Base-by-base conservation (phyloP, 37 sponge, comb jelly and placozoan genomes). In the Theonella swinhoei region DNA sequence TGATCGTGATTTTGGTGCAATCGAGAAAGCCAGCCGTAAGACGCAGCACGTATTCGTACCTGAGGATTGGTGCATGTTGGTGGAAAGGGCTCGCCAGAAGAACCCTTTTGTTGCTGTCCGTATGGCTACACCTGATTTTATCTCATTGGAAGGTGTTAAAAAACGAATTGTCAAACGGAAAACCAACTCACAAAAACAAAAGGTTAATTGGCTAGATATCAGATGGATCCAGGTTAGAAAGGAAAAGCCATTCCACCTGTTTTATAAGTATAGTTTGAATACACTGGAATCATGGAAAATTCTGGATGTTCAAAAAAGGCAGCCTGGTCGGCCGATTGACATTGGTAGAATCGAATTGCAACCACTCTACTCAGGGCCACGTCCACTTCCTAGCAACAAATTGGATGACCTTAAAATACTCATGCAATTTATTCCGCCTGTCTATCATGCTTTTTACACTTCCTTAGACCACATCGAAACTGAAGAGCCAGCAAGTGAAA, bases 261-360 rank as follows among this genome's bases (percentile, higher is more conserved):
- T 24, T 28, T 83, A 68, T 37, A 61, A 68, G n/a, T 63, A 75
- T 33, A 76, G 72, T 37, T 74, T 41, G 14, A 83, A 83, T 67
- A 14, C 32, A 5, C 76, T 83, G 2, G 84, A 83, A 39, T 76
- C 68, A 11, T 83, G 84, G 84, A 83, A 83, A 64, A 38, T 42
- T 19, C 61, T 83, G 0, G 37, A 83, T 36, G 35, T 83, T 25
- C 42, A 75, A 66, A 63, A 74, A 25, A 75, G 9, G 37, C 23
- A 24, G 47, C 31, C 29, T 62, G 84, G 84, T 25, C 67, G 76
- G 23, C 76, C 84, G 31, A 42, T 37, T 11, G 66, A 75, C 36
- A 25, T 39, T 59, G 70, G 71, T 5, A 47, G 37, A 65, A 29
- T 67, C 30, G 26, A 28, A 34, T 37, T 80, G 20, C n/a, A 31